Base-by-base conservation (phyloP, 2,888 invertebrate genomes). In the Psylliodes chrysocephalus region DNA sequence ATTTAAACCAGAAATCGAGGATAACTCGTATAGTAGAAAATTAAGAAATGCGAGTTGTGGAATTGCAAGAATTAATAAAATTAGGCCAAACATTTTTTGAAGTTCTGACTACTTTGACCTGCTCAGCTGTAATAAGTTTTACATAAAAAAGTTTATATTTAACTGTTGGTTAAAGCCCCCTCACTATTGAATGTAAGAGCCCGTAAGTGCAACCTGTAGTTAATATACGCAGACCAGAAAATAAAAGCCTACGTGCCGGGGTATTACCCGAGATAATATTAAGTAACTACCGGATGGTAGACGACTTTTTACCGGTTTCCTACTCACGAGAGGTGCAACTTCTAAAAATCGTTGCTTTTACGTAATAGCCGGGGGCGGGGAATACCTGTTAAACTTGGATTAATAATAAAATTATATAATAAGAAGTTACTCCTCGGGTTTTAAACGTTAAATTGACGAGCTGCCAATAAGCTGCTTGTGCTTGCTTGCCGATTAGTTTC, bases 271-370 rank as follows among this genome's bases (percentile, higher is more conserved):
- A 51, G 59, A 59, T 59, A 59, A 49, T 59, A 47, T 40, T 59
- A 28, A 54, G 40, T 40, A 59, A 59, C 42, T 59, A 59, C 59
- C 59, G 59, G 59, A 59, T 59, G 59, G 42, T 52, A 30, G 40
- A 52, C 14, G 25, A 40, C 40, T 60, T 60, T 59, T 60, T 60
- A 52, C 60, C 52, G 60, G 51, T 60, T 60, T 60, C 60, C 52
- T 52, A 42, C 40, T 51, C 52, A 30, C 22, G 42, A 51, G 51
- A 30, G 49, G 14, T 22, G 17, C 28, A 30, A 49, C 49, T 28
- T 30, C 22, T 8, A 38, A 52, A 49, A 52, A 52, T 52, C 44
- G 51, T 19, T 52, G 38, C 28, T 35, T 52, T 52, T 35, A 35
- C 38, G 52, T 52, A 52, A 38, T 38, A 38, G 52, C 52, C 28